Base-by-base conservation (phyloP, 2,888 invertebrate species). In the Megaustenia siamemsis region DNA sequence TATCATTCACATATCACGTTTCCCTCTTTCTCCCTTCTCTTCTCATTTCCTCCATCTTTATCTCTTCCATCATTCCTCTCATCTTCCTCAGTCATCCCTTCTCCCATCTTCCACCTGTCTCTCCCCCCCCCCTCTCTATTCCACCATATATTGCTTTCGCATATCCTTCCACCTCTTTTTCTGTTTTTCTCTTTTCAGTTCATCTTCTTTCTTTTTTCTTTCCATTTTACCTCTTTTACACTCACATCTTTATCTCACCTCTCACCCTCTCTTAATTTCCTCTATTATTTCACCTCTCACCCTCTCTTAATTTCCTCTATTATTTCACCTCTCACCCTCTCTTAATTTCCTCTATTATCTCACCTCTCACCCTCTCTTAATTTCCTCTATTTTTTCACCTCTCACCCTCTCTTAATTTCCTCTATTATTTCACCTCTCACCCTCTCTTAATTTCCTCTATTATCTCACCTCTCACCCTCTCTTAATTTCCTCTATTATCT, bases 131-230 rank as follows among this genome's bases (percentile, higher is more conserved):
- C 38, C 21, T 71, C 71, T 71, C 43, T 43, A 21, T 40, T 43
- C 12, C 43, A 21, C 8, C 40, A 18, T 60, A 32, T 63, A 32
- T 5, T 21, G 6, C 24, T 32, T 35, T 68, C 68, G 66, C 53
- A 68, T 43, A 24, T 68, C 56, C 68, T 79, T 45, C 45, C 40
- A 35, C 32, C 53, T 68, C 35, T 45, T 49, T 68, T 35, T 68
- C 32, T 40, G 28, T 43, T 12, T 43, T 12, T n/a, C 15, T 71
- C 15, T 71, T 8, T 5, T 38, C 24, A 40, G 6, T 43, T n/a
- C n/a, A 24, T n/a, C 12, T 43, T 40, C 43, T 40, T n/a, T 43
- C 12, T 43, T n/a, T 15, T 18, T n/a, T n/a, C 6, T n/a, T 43
- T 8, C 12, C 18, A 28, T 18, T 18, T 4, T 68, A 24, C 56